These are phyloP conservation scores for Unio delphinus DNA, from an alignment of 2,888 invertebrate genomes.

Conservation along the genomic window DNA sequence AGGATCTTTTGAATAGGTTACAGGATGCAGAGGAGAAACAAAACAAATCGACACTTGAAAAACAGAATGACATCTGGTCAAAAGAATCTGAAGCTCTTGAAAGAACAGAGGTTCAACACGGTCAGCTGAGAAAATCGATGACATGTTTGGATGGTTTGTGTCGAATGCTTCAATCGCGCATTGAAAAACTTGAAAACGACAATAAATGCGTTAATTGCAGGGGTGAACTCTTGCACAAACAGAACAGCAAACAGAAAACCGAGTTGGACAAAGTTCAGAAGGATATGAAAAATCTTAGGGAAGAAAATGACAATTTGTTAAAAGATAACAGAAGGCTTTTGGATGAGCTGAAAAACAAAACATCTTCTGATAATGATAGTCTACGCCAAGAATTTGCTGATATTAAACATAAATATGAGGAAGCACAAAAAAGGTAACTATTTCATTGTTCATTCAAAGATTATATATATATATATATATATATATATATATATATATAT, in stretches of 20 bases:
- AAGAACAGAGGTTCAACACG: slow-evolving; percentile 8
- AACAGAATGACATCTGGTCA: background rate
- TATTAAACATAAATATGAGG: slow-evolving; percentile 26
- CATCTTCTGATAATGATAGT: slow-evolving; percentile 15
- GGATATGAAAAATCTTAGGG: slow-evolving; percentile 18
- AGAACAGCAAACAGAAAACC: slow-evolving; percentile 22
- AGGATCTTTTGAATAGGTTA: slow-evolving; percentile 1
- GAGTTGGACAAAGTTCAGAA: slow-evolving; percentile 18
- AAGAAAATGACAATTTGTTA: slow-evolving; percentile 21
- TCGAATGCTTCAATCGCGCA: slow-evolving; percentile 8
- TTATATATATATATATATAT: background rate
- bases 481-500: background rate
- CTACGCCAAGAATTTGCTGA: slow-evolving; percentile 18
- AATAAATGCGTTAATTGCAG: slow-evolving; percentile 13
- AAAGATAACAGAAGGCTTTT: slow-evolving; percentile 22
- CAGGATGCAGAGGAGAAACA: slow-evolving; percentile 2
- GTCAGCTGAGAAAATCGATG: slow-evolving; percentile 2
- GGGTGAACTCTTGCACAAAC: slow-evolving; percentile 16
- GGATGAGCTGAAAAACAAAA: slow-evolving; percentile 24
- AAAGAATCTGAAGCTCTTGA: slow-evolving; percentile 1
- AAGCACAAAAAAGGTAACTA: slow-evolving; percentile 19
- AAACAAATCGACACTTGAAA: slow-evolving; percentile 1
- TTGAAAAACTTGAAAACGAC: slow-evolving; percentile 20
- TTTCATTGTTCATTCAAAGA: background rate
- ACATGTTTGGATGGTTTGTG: slow-evolving; percentile 5